Base-by-base conservation (phyloP, 2,797 vertebrate species). In the Falco concolor region DNA sequence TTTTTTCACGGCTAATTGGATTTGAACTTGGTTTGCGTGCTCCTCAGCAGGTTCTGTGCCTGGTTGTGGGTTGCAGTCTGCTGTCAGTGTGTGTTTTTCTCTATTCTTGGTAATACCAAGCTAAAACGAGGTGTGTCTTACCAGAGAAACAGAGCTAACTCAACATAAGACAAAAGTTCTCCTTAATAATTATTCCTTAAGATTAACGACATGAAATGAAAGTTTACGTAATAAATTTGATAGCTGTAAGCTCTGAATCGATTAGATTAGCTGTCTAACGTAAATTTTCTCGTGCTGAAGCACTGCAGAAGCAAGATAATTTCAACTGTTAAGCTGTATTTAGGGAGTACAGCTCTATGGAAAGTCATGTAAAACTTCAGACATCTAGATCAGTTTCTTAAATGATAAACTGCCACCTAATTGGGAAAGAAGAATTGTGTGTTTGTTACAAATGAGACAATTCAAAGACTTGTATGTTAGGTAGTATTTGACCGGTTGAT, bases 161-260 rank as follows among this genome's bases (percentile, higher is more conserved):
- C 38, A 27, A 5, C 2, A 0, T 42, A 50, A 45, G 59, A 34
- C 22, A 17, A 10, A 53, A 65, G 23, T 34, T 83, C 11, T 59
- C 1, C 23, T 17, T 60, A 13, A 23, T 19, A 52, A 13, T 16
- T 42, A 14, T 4, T 45, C 6, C n/a, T 11, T 24, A 13, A 8
- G 2, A 38, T 18, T 18, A 34, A 9, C 2, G 4, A 5, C 52
- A 12, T 6, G 8, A 69, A 77, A 28, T 28, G 9, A 50, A 68
- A 38, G 6, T 6, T 84, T 70, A 8, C 0, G 1, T 32, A 54
- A 14, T 40, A 25, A 22, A 3, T 3, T 49, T 6, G 18, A 5
- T 49, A 27, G 22, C 18, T 19, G 28, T 36, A 42, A 59, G 6
- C 44, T 57, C 21, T n/a, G 23, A 25, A 12, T 74, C 45, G 30